Evolutionary conservation across 1,140 invertebrate genomes (phyloP), one percentile per base, ranked within the genome.

Genomic region (Dendrolimus kikuchii): DNA sequence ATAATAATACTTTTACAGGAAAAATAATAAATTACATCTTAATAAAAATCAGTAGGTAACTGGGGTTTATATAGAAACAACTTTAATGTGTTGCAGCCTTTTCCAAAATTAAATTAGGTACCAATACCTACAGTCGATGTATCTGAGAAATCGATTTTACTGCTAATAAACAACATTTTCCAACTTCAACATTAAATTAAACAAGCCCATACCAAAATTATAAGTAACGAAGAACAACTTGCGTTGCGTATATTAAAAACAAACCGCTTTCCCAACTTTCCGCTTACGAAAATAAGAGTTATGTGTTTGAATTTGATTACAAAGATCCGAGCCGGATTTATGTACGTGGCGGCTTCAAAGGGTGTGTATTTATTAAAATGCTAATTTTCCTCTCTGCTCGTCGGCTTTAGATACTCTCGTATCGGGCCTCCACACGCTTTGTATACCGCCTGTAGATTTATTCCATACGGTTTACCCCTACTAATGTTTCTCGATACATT

Each of bases 341-440:
- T 81, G 72, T 66, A 68, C 71, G 81, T 75, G 68, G 62, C 50
- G 68, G 75, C 74, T 81, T 71, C 66, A 83, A 84, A 84, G 83
- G 83, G 83, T 86, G 83, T 86, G 75, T 84, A 86, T 86, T 86
- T 86, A 86, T 86, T 86, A 86, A 86, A 86, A 86, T 86, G 83
- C 83, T 81, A 86, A 86, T 86, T 86, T 83, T 75, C 68, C 52
- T 64, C 68, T 65, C 74, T 69, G 66, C 52, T 7, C 23, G 51
- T 46, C 60, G 64, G 79, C 77, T 75, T 77, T 81, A 79, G 82
- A 77, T 81, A 77, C 69, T 51, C 50, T 45, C 41, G 78, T 86
- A 86, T 86, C 83, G 63, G 77, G 59, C 63, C 55, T 60, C 66
- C 71, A 67, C 83, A 84, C 83, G 78, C 81, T 84, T 80, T 84